Evolutionary conservation across 2,888 invertebrate species (phyloP), one percentile per base, ranked within the genome.

Genomic region (Epinotia brunnichana): DNA sequence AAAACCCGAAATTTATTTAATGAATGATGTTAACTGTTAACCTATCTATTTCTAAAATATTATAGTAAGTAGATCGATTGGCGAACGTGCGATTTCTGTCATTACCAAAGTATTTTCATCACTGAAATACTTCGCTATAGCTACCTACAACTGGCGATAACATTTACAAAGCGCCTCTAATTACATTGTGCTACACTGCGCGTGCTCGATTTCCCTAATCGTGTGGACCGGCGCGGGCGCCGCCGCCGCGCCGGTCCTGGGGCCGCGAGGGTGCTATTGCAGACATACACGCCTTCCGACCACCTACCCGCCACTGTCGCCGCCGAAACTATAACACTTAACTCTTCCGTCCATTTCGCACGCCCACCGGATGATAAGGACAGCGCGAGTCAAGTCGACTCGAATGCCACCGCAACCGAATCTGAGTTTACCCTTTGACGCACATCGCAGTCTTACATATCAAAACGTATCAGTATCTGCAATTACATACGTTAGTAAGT

Each of bases 241-340:
- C 80, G 83, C 79, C 85, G 85, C 83, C 81, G 83, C 83, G 85
- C 80, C 80, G 83, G 79, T 85, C 85, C 83, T 81, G 90, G 87
- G 91, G 92, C 91, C 91, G 85, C 87, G 75, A 85, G 91, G 92
- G 91, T 89, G 90, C 86, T 81, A 82, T 80, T 81, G 79, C 80
- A 78, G 77, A 77, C 72, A 74, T 71, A 76, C 80, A 78, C 87
- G 85, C 91, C 89, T 90, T 91, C 90, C 54, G 15, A 62, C 67
- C 89, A 88, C 85, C 87, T 78, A 80, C 81, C 81, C 81, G 74
- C 81, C 44, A 68, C 19, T 61, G 59, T 19, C 67, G 11, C 78
- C 80, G 76, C 75, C 77, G 77, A 76, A 76, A 74, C 68, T 76
- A 76, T 76, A 76, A 76, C 77, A 78, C 72, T 29, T 15, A 35